Evolutionary conservation across 2,113 vertebrate species (phyloP), one percentile per base, ranked within the genome.

Genomic region (Regulus satrapa): DNA sequence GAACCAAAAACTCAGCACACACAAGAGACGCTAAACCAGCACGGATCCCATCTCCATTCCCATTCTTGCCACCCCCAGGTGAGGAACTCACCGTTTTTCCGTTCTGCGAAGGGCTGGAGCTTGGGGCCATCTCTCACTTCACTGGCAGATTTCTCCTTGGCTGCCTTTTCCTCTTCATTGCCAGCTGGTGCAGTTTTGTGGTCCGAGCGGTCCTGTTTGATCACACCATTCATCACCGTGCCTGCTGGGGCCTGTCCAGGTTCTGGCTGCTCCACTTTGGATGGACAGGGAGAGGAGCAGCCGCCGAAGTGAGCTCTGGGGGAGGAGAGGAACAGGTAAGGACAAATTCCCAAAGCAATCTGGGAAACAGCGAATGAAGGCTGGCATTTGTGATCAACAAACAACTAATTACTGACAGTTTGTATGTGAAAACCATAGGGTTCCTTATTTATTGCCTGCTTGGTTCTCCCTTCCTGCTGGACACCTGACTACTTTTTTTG

Each of bases 201-300:
- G 69, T 83, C 87, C 1, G 41, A 68, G 81, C 34, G 14, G 62
- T 98, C 97, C 89, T 95, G 51, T 71, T 94, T 95, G 91, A 94
- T 95, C 94, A 89, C 97, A 92, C 97, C 96, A 91, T 97, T 98
- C 98, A 98, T 98, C 96, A 97, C 97, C 69, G 63, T 76, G 81
- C 73, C 78, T 89, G 92, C 55, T 89, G 58, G 48, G 81, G 46
- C 34, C 28, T 6, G 4, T 25, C 64, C 89, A 73, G 92, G 7
- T 23, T 68, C 66, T 58, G 85, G 69, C 45, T 95, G 95, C 86
- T 98, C 96, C 95, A 95, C 93, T 75, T 84, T 92, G 93, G 92
- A 79, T 55, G 83, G 56, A 95, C 82, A 91, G 74, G 73, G 86
- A 85, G 94, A 83, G 75, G 67, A 88, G 85, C 29, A 59, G 51